These are phyloP conservation scores for Zaprionus tsacasi DNA, from an alignment of 1,140 invertebrate species.

Conservation along the genomic window DNA sequence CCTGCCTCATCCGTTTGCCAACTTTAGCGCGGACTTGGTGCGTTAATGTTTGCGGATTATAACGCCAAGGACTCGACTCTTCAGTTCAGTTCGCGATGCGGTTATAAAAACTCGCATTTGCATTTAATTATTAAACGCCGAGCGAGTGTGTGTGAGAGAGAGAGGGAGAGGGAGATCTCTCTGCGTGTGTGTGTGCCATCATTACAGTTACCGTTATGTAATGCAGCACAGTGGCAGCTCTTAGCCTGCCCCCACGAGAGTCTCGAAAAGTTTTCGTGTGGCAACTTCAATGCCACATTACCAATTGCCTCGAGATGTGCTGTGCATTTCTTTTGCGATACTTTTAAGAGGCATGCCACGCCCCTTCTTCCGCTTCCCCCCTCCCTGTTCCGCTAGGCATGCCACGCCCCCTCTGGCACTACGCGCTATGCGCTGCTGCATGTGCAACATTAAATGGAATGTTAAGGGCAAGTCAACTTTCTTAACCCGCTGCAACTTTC, in stretches of 20 bases:
- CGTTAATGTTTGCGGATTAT: conserved; percentile 71
- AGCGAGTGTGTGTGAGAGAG: background rate
- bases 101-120: conserved; percentile 57
- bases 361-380: background rate
- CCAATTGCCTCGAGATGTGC: conserved; percentile 62
- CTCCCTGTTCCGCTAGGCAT: too few relatives aligned
- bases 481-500: background rate
- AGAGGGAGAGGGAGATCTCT: background rate
- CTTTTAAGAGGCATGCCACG: conserved; percentile 26
- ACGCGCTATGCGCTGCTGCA: conserved; percentile 1
- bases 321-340: conserved; percentile 46
- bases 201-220: conserved; percentile 43
- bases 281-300: conserved; percentile 68
- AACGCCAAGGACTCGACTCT: conserved; percentile 14
- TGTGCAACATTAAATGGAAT: conserved; percentile 10
- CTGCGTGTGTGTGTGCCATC: conserved; percentile 12
- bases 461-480: conserved; percentile 8
- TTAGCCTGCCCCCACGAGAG: conserved; percentile 30
- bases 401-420: too few relatives aligned
- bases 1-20: conserved; percentile 2
- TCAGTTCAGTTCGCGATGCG: conserved; percentile 21
- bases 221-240: conserved; percentile 43
- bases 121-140: conserved; percentile 73
- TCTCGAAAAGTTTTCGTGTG: conserved; percentile 50
- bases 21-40: conserved; percentile 25